phyloP scores from a whole-genome alignment of 2,797 vertebrate genomes.

The Apogon talboti region DNA sequence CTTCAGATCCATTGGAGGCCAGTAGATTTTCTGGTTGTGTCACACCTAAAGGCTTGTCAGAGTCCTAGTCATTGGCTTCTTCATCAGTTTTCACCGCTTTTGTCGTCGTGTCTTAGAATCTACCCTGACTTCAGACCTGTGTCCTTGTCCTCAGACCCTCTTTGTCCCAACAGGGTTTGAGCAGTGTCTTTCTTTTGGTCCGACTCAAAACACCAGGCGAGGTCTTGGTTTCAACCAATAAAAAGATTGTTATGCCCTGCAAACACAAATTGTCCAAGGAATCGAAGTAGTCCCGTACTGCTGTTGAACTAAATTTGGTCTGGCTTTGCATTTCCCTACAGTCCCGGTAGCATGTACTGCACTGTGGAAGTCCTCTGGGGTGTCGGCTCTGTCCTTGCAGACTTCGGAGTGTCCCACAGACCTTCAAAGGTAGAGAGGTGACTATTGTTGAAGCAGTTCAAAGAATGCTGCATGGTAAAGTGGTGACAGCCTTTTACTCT shows the following conservation, averaged over 20 bases:
- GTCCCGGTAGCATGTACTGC: background rate
- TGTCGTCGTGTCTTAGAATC: background rate
- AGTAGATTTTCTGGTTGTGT: background rate
- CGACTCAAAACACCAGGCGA: background rate
- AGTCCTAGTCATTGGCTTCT: background rate
- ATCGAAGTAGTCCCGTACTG: background rate
- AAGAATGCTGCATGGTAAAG: background rate
- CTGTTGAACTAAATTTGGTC: conserved; percentile 10
- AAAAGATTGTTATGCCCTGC: background rate
- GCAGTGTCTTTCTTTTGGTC: background rate
- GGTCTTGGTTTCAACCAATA: background rate
- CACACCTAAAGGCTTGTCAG: background rate
- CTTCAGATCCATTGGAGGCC: background rate
- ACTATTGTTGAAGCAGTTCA: conserved; percentile 4
- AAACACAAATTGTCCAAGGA: background rate
- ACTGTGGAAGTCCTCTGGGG: background rate
- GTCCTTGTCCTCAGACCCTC: background rate
- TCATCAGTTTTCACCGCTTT: background rate
- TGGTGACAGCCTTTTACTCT: conserved; percentile 11
- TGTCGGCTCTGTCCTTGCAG: background rate
- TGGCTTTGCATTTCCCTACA: background rate
- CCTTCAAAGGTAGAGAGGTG: background rate
- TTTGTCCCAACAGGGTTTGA: background rate
- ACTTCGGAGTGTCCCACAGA: conserved; percentile 1
- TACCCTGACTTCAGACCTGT: background rate